Base-by-base conservation (phyloP, 2,888 invertebrate species). In the Catocala sponsa region DNA sequence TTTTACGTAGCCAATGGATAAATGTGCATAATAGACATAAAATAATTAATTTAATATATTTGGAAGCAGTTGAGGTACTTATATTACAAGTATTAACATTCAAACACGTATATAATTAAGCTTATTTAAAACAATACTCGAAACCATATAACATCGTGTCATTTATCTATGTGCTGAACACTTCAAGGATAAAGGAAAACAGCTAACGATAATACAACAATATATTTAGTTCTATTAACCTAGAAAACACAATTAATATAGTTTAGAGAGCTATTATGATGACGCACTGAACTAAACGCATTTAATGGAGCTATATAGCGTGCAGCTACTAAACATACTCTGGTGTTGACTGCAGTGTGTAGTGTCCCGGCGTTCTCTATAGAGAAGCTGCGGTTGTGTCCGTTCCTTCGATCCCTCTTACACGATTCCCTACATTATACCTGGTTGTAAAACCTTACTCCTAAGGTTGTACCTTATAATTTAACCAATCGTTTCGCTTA, bases 401-500 rank as follows among this genome's bases (percentile, higher is more conserved):
- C 32, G 25, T 32, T 41, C 15, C 13, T n/a, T 11, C 48, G n/a
- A 33, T 33, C 47, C 49, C n/a, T 52, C 41, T 38, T 42, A 52
- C 33, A 47, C 35, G 47, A 47, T 25, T 10, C 5, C 33, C 42
- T 13, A 10, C 12, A 25, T 15, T 51, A 43, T 44, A 42, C 10
- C 13, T 52, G 13, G 43, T 25, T 33, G 41, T 50, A 52, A 50
- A 56, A 61, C 53, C 47, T 52, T 60, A 48, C 55, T 51, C 10
- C 38, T 58, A 59, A 74, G 60, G 62, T 65, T 41, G 61, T 25
- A 71, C 63, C 62, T 65, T 65, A 71, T 49, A 63, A 60, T 61
- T 55, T 56, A 66, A 62, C 58, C 67, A 67, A 69, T 67, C 67
- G 48, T 63, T 59, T 67, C 33, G 58, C 70, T 77, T 68, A 75